phyloP scores from a whole-genome alignment of 2,113 vertebrate genomes.

The Tachycineta bicolor region DNA sequence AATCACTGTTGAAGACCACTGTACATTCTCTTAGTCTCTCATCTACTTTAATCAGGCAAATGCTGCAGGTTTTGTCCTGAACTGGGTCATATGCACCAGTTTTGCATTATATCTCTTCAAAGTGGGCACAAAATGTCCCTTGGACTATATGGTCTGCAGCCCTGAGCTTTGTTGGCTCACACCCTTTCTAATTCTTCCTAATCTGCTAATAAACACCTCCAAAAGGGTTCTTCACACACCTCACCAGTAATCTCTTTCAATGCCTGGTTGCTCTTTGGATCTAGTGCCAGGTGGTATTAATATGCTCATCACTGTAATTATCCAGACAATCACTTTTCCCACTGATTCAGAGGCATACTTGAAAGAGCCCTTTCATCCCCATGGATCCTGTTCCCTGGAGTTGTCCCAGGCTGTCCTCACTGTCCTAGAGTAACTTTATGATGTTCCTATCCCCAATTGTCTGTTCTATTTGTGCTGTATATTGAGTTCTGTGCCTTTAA shows the following conservation, averaged over 20 bases:
- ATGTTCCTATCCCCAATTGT: too few species aligned
- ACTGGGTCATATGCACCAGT: background rate
- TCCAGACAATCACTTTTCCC: too few species aligned
- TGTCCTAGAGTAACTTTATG: too few species aligned
- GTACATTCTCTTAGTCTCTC: background rate
- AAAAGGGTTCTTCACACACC: background rate
- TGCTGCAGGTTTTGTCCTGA: background rate
- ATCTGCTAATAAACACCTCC: slow-evolving; percentile 22
- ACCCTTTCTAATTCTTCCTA: background rate
- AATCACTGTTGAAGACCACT: background rate
- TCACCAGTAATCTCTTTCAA: too few species aligned
- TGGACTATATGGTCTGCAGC: background rate
- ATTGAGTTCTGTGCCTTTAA: too few species aligned
- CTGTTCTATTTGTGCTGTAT: too few species aligned
- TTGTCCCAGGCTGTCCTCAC: slow-evolving; percentile 41
- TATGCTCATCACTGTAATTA: too few species aligned
- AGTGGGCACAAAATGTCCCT: background rate
- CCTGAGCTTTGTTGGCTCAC: background rate
- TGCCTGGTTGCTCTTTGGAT: too few species aligned
- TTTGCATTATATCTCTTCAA: background rate
- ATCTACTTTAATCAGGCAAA: background rate
- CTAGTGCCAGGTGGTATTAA: too few species aligned
- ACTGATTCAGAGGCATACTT: too few species aligned
- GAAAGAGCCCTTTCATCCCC: background rate
- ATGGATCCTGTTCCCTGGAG: slow-evolving; percentile 29